Evolutionary conservation across 2,888 invertebrate genomes (phyloP).

Genomic region (Eristalinus sepulchralis): DNA sequence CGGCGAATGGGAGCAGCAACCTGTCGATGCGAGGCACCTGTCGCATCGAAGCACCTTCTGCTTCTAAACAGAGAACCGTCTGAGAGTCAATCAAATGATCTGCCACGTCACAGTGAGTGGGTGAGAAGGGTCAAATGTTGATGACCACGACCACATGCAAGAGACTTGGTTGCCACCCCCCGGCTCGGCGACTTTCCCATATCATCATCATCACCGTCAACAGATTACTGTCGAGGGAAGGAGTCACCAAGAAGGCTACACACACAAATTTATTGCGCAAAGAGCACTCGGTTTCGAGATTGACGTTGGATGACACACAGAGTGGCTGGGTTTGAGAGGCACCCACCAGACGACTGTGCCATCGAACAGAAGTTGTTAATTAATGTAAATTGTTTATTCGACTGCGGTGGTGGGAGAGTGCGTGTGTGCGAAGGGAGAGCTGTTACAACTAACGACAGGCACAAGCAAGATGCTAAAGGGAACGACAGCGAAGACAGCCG

Average conservation of each 20-base stretch:
- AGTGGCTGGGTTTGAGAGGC: neutral
- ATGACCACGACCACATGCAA: constrained; percentile 27
- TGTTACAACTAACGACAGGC: constrained; percentile 48
- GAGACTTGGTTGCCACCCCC: neutral
- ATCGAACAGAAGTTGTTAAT: constrained; percentile 67
- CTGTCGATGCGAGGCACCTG: constrained; percentile 37
- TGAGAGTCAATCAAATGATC: neutral
- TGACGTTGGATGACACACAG: constrained; percentile 54
- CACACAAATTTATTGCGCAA: constrained; percentile 54
- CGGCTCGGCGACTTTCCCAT: constrained; percentile 22
- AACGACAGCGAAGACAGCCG: neutral
- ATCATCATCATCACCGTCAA: constrained; percentile 45
- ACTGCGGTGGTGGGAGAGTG: constrained; percentile 28
- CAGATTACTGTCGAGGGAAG: constrained; percentile 35
- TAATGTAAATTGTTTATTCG: constrained; percentile 71
- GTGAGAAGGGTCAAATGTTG: constrained; percentile 40
- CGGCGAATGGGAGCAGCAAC: neutral
- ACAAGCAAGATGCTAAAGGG: constrained; percentile 26
- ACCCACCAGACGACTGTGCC: constrained; percentile 11
- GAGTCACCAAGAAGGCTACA: constrained; percentile 28
- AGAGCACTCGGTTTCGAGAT: constrained; percentile 64
- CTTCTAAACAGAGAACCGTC: neutral
- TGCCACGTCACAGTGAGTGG: constrained; percentile 17
- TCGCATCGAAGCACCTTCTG: neutral
- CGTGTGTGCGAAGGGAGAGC: constrained; percentile 20